phyloP scores from a whole-genome alignment of 2,113 vertebrate genomes.

The Clarias macrocephalus region DNA sequence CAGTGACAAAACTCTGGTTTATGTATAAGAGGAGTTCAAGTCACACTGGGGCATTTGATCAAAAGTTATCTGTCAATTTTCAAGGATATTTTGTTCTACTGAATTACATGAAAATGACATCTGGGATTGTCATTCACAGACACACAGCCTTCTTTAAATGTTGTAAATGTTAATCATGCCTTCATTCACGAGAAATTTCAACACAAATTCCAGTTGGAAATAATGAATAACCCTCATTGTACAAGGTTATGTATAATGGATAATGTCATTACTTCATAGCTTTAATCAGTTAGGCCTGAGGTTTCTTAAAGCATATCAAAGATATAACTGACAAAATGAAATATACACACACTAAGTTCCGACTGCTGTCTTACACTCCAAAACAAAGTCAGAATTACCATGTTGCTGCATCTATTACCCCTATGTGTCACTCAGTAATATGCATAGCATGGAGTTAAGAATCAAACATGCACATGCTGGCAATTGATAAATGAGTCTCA shows the following conservation, averaged over 20 bases:
- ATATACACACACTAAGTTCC: slow-evolving; percentile 7
- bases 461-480: slow-evolving; percentile 8
- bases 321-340: neutral
- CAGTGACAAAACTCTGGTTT: neutral
- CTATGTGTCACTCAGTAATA: slow-evolving; percentile 14
- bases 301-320: slow-evolving; percentile 16
- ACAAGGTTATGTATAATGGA: neutral
- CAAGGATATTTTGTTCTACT: too few relatives aligned
- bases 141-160: too few relatives aligned
- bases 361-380: neutral
- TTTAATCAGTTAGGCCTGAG: neutral
- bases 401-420: neutral
- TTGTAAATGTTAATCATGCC: too few relatives aligned
- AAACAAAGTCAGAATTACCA: slow-evolving; percentile 15
- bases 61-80: too few relatives aligned
- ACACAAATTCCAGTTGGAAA: too few relatives aligned
- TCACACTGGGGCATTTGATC: too few relatives aligned
- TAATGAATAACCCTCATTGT: neutral
- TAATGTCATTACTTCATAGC: neutral
- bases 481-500: slow-evolving; percentile 51
- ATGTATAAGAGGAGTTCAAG: neutral
- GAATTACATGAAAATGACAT: too few relatives aligned
- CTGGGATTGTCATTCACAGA: too few relatives aligned
- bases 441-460: slow-evolving; percentile 17
- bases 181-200: too few relatives aligned